Percentiles rank a stretch among this genome's conserved stretches.
phyloP scores from a whole-genome alignment of 2,888 invertebrate genomes.

The Lithophane leautieri region DNA sequence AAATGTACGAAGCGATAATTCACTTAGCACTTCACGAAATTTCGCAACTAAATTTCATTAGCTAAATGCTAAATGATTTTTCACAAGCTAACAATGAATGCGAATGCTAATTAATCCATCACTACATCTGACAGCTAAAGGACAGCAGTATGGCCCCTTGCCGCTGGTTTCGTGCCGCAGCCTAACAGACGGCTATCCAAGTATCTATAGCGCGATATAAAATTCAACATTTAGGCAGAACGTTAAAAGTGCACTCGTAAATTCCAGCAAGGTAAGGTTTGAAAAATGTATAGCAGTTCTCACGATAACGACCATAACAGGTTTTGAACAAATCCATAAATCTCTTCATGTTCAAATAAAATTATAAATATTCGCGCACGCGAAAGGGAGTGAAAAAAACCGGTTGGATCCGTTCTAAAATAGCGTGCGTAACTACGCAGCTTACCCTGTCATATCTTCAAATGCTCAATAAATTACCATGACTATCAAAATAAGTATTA shows the following conservation, averaged over 20 bases:
- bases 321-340: slow-evolving; percentile 25
- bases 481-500: slow-evolving; percentile 36
- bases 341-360: slow-evolving; percentile 26
- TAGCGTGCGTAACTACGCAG: slow-evolving; percentile 56
- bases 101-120: too few species aligned
- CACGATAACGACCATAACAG: slow-evolving; percentile 18
- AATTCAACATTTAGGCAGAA: background rate
- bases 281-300: slow-evolving; percentile 4
- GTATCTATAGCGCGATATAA: background rate
- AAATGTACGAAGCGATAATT: too few species aligned
- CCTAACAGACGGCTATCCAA: background rate
- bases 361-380: slow-evolving; percentile 32
- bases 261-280: background rate
- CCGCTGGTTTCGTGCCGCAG: background rate
- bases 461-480: slow-evolving; percentile 46
- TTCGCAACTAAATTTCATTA: too few species aligned
- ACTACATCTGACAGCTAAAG: background rate
- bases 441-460: slow-evolving; percentile 17
- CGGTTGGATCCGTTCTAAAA: slow-evolving; percentile 58
- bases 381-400: slow-evolving; percentile 47
- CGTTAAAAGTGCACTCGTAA: background rate
- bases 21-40: too few species aligned
- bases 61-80: too few species aligned
- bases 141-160: background rate
- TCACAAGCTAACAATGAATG: too few species aligned